phyloP scores from a whole-genome alignment of 2,888 invertebrate species.

The Bombylius major region DNA sequence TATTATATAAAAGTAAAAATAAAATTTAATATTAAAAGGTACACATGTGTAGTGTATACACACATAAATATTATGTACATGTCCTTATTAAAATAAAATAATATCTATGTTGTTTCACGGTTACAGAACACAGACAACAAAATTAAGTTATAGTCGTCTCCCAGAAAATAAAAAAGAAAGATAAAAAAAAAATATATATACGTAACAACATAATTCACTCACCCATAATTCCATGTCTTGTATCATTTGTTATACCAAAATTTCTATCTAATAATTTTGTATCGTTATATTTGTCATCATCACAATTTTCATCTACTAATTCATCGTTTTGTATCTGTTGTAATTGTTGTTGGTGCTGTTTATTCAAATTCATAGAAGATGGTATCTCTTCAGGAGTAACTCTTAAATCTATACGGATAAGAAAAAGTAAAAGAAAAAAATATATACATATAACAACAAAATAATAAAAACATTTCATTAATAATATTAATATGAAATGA shows the following conservation, averaged over 20 bases:
- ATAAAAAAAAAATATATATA: too few relatives aligned
- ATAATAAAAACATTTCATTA: too few relatives aligned
- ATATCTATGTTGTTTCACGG: too few relatives aligned
- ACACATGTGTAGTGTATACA: too few relatives aligned
- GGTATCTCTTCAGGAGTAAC: constrained; percentile 10
- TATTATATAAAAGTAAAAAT: too few relatives aligned
- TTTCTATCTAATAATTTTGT: constrained; percentile 26
- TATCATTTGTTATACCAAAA: constrained; percentile 23
- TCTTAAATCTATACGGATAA: constrained; percentile 8
- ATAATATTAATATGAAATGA: too few relatives aligned
- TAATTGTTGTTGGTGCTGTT: neutral
- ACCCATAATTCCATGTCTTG: constrained; percentile 19
- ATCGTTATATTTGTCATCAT: constrained; percentile 15
- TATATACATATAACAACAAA: neutral
- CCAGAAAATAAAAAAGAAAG: too few relatives aligned
- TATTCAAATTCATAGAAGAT: neutral
- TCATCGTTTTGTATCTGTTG: constrained; percentile 1
- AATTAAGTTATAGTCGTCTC: too few relatives aligned
- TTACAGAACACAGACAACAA: too few relatives aligned
- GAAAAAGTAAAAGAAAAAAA: neutral
- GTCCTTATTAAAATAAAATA: too few relatives aligned
- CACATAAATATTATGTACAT: too few relatives aligned
- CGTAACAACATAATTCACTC: neutral
- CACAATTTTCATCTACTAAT: constrained; percentile 12
- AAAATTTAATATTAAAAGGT: too few relatives aligned